Evolutionary conservation across 2,113 vertebrate species (phyloP), one percentile per base, ranked within the genome.

Genomic region (Festucalex cinctus): DNA sequence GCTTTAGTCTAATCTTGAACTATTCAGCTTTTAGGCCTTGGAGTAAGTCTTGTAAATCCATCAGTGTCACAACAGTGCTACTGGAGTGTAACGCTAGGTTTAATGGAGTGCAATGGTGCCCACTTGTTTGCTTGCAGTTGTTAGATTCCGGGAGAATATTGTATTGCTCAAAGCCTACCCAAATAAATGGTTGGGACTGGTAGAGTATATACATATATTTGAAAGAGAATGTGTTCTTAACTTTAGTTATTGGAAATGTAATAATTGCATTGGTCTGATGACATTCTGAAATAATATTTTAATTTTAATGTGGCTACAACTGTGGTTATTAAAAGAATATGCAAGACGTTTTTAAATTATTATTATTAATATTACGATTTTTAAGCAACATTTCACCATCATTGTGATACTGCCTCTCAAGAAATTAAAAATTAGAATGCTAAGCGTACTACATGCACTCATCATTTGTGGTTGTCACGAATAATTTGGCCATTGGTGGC

Each of bases 1-100:
- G 16, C 39, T 72, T 5, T 71, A 28, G 46, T 65, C n/a, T 70
- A 62, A 71, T 73, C 63, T 63, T 54, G 17, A 80, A 68, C 46
- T 17, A 39, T 68, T 54, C 24, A 51, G 36, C 44, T 57, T 41
- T 17, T 19, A 73, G 48, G 17, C 41, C 54, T 69, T 13, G n/a
- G 7, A 73, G 43, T 24, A 22, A 66, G 39, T 63, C 48, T 63
- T 48, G 61, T 48, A 63, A 63, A 63, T 72, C 41, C 56, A 48
- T 67, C 44, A 65, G 37, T 63, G 63, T 71, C 56, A 36, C 28
- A 2, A 22, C n/a, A 37, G 20, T 24, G 16, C 1, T 6, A 61
- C 68, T 9, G n/a, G 44, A 56, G 22, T 8, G 14, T 61, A 20
- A 41, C 36, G 22, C 5, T 13, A 37, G 20, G 39, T 41, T 24